A percentile compares a stretch with the other conserved stretches of the same genome.
phyloP scores from a whole-genome alignment of 1,140 invertebrate genomes.

The Platyura marginata region DNA sequence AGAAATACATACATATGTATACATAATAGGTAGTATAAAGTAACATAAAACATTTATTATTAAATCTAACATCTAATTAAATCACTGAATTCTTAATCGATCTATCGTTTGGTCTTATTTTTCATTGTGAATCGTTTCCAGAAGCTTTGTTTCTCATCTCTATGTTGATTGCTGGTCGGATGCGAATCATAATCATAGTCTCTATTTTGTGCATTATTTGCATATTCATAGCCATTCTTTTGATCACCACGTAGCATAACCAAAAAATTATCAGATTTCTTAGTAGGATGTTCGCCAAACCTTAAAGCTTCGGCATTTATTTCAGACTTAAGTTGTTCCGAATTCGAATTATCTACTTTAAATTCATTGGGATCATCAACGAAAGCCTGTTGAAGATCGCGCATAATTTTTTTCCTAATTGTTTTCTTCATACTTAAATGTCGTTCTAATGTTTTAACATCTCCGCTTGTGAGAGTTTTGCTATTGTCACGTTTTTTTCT shows the following conservation, averaged over 20 bases:
- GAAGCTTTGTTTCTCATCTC: constrained; percentile 43
- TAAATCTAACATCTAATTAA: too few species aligned
- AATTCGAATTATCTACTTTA: constrained; percentile 42
- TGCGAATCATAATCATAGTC: constrained; percentile 25
- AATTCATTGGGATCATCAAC: constrained; percentile 56
- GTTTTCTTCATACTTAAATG: constrained; percentile 77
- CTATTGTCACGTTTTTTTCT: constrained; percentile 40
- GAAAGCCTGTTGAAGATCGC: constrained; percentile 56
- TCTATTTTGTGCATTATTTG: constrained; percentile 3
- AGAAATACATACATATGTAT: too few species aligned
- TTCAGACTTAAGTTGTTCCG: constrained; percentile 45
- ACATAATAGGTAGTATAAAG: too few species aligned
- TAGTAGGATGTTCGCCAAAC: constrained; percentile 36
- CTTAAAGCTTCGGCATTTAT: constrained; percentile 45
- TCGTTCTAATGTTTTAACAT: constrained; percentile 57
- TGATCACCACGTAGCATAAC: constrained; percentile 45
- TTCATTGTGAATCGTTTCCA: constrained; percentile 54
- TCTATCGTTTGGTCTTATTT: constrained; percentile 45
- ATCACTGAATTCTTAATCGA: too few species aligned
- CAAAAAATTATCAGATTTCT: constrained; percentile 31
- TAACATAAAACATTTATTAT: too few species aligned
- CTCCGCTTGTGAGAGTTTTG: constrained; percentile 40
- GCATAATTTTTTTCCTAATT: constrained; percentile 68
- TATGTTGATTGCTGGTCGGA: constrained; percentile 13
- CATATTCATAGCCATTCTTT: constrained; percentile 28